These are phyloP conservation scores for Danio kyathit DNA, from an alignment of 2,797 vertebrate species.

Conservation along the genomic window DNA sequence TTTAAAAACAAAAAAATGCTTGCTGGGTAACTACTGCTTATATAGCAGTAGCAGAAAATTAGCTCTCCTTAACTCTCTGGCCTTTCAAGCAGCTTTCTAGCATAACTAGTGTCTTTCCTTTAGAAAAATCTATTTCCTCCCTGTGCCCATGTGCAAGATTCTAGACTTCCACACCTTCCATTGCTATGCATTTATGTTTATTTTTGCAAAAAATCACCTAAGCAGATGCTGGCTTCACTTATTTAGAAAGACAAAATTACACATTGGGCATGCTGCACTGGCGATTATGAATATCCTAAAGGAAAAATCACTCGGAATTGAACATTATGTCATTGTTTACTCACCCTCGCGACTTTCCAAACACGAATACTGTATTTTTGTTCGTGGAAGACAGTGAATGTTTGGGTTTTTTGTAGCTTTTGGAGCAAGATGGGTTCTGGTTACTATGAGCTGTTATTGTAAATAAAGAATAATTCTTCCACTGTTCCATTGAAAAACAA, in stretches of 20 bases:
- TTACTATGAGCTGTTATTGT: background rate
- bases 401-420: too few relatives aligned
- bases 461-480: background rate
- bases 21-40: background rate
- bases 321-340: background rate
- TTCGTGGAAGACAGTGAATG: background rate
- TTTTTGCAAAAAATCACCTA: background rate
- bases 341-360: background rate
- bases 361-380: background rate
- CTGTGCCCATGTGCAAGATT: background rate
- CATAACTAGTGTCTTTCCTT: background rate
- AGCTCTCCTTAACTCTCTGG: too few relatives aligned
- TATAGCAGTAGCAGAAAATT: background rate
- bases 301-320: background rate
- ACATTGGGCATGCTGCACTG: background rate
- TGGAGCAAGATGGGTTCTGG: background rate
- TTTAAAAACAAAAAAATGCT: too few relatives aligned
- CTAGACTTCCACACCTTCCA: slow-evolving; percentile 11
- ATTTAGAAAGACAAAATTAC: slow-evolving; percentile 3
- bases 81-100: background rate
- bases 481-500: background rate
- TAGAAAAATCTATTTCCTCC: background rate
- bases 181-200: slow-evolving; percentile 18
- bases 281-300: background rate
- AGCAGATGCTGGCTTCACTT: slow-evolving; percentile 1